These are phyloP conservation scores for Dyspetes luteomarginatus DNA, from an alignment of 2,888 invertebrate genomes.

Conservation along the genomic window DNA sequence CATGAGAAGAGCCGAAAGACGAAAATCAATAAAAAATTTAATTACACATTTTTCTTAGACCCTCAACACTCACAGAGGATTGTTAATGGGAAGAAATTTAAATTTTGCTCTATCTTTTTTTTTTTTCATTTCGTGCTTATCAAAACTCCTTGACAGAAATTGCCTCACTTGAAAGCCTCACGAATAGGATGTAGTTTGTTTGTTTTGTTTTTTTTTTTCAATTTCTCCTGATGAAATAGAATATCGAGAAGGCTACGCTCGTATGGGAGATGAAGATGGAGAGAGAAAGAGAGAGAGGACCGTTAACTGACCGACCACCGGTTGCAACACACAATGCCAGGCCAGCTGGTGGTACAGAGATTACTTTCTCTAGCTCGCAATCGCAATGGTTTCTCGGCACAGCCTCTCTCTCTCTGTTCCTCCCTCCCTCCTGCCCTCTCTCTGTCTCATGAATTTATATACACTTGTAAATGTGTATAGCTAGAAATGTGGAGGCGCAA, in stretches of 20 bases:
- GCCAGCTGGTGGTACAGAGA: conserved; percentile 66
- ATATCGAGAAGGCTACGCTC: conserved; percentile 21
- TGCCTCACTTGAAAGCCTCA: background rate
- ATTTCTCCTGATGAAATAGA: conserved; percentile 20
- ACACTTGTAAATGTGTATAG: background rate
- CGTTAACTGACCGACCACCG: conserved; percentile 69
- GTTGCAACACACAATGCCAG: conserved; percentile 74
- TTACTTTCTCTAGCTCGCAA: conserved; percentile 73
- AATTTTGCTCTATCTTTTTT: too few relatives aligned
- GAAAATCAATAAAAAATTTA: too few relatives aligned
- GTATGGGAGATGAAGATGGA: conserved; percentile 6
- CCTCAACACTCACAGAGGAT: too few relatives aligned
- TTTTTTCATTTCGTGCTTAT: too few relatives aligned
- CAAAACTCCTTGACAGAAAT: too few relatives aligned
- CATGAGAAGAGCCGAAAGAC: too few relatives aligned
- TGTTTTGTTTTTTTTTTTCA: background rate
- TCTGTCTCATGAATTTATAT: background rate
- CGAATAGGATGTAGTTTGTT: background rate
- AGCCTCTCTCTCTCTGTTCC: conserved; percentile 8
- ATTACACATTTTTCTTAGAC: too few relatives aligned
- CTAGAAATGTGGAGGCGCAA: background rate
- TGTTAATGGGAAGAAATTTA: too few relatives aligned
- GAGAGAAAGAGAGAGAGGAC: conserved; percentile 30
- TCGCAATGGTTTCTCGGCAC: conserved; percentile 55
- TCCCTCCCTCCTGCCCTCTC: background rate